Conservation (phyloP, 1,140 invertebrate genomes). For the Phortica variegata region DNA sequence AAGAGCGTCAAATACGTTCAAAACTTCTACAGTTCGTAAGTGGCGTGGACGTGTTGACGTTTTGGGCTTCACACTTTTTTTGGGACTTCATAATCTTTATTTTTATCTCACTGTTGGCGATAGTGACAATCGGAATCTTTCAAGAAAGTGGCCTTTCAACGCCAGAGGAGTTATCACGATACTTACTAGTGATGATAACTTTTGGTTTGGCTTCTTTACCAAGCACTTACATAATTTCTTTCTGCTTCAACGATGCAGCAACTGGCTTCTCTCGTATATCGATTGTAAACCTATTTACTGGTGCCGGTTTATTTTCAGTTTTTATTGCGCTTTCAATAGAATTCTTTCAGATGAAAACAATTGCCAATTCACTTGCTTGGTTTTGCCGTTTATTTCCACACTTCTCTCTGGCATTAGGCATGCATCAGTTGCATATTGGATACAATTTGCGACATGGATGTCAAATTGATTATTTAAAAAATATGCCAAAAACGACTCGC, state of each 20-base stretch:
- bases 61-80: conserved; percentile 68
- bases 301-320: background rate
- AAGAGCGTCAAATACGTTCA: conserved; percentile 61
- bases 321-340: background rate
- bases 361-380: background rate
- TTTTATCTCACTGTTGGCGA: conserved; percentile 57
- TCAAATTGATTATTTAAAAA: background rate
- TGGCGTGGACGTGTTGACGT: conserved; percentile 67
- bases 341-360: background rate
- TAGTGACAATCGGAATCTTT: conserved; percentile 59
- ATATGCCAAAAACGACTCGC: too few species aligned
- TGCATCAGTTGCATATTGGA: background rate
- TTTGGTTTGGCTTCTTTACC: conserved; percentile 59
- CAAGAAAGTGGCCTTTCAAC: conserved; percentile 60
- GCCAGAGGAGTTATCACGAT: conserved; percentile 18
- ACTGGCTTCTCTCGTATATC: conserved; percentile 59
- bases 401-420: background rate
- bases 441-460: background rate
- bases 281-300: conserved; percentile 1
- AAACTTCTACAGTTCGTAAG: conserved; percentile 65
- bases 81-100: conserved; percentile 72
- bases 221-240: conserved; percentile 61
- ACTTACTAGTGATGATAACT: conserved; percentile 54
- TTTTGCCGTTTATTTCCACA: conserved; percentile 1
- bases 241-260: conserved; percentile 63